Evolutionary conservation across 2,888 invertebrate species (phyloP), one percentile per base, ranked within the genome.

Genomic region (Xylota sylvarum): DNA sequence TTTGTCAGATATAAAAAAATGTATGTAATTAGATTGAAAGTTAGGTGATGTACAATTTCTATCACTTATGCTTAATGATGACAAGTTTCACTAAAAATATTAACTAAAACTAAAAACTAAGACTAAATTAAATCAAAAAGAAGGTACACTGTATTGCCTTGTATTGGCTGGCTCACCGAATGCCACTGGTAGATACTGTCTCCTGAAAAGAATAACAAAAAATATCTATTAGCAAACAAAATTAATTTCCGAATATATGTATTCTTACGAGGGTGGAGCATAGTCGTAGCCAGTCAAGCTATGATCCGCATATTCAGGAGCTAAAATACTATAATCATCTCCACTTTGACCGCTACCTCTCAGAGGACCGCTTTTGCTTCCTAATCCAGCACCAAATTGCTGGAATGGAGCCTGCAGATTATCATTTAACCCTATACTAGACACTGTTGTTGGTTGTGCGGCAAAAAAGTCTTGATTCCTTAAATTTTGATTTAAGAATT

Each of bases 401-500:
- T 3, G 40, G 17, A n/a, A 50, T 56, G 76, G 76, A 43, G 64
- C 65, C 30, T 65, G 82, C 1, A 70, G 58, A 65, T 78, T 78
- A n/a, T 48, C 17, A 14, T 30, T 56, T n/a, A 76, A 5, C 17
- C 40, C 23, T 23, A 23, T 23, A 0, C 0, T 50, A 4, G 40
- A 4, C 12, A 65, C 2, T 56, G 48, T 4, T 56, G 48, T 40
- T 40, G 56, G 64, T 9, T 58, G 46, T 0, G 48, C 37, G 5
- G 48, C 30, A 7, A 77, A 77, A 12, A 72, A 73, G n/a, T 72
- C 81, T 3, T 74, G 48, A 37, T 69, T 77, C 12, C 40, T 89
- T 1, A 92, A 88, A 48, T 90, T 90, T 88, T 92, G 92, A 48
- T 91, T 91, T 60, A 92, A 89, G 85, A 92, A 92, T 88, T 92